A percentile compares a stretch with the other conserved stretches of the same genome.
These are phyloP conservation scores for Leptatherina wallacei DNA, from an alignment of 2,797 vertebrate species.

Conservation along the genomic window DNA sequence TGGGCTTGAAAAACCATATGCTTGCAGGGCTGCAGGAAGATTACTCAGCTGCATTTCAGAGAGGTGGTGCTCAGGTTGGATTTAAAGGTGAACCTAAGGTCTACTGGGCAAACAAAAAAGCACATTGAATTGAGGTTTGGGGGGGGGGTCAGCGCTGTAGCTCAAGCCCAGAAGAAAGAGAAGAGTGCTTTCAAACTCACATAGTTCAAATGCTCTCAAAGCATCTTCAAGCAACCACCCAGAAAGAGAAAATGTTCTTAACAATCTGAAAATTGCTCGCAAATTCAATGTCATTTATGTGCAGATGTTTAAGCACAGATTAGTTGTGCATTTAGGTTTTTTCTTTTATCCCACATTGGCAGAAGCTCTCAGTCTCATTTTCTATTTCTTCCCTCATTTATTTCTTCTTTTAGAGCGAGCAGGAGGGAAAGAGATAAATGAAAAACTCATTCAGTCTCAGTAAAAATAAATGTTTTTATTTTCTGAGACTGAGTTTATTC, in stretches of 20 bases:
- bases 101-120: slow-evolving; percentile 44
- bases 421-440: slow-evolving; percentile 7
- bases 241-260: slow-evolving; percentile 24
- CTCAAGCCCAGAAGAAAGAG: slow-evolving; percentile 31
- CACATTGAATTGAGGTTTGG: slow-evolving; percentile 8
- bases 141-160: slow-evolving; percentile 35
- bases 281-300: slow-evolving; percentile 30
- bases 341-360: neutral
- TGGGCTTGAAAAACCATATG: slow-evolving; percentile 53
- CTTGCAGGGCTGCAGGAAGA: slow-evolving; percentile 42
- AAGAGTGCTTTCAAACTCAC: slow-evolving; percentile 39
- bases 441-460: slow-evolving; percentile 31
- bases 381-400: slow-evolving; percentile 16
- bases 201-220: slow-evolving; percentile 4
- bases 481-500: slow-evolving; percentile 28
- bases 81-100: slow-evolving; percentile 56
- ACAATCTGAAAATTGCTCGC: slow-evolving; percentile 29
- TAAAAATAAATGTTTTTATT: slow-evolving; percentile 20
- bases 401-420: neutral
- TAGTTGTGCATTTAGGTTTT: slow-evolving; percentile 10
- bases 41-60: slow-evolving; percentile 46
- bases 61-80: slow-evolving; percentile 39
- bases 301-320: slow-evolving; percentile 15
- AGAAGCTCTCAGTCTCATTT: neutral
- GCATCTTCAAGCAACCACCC: slow-evolving; percentile 3